phyloP scores from a whole-genome alignment of 1,140 invertebrate genomes.

The Caligus rogercresseyi region DNA sequence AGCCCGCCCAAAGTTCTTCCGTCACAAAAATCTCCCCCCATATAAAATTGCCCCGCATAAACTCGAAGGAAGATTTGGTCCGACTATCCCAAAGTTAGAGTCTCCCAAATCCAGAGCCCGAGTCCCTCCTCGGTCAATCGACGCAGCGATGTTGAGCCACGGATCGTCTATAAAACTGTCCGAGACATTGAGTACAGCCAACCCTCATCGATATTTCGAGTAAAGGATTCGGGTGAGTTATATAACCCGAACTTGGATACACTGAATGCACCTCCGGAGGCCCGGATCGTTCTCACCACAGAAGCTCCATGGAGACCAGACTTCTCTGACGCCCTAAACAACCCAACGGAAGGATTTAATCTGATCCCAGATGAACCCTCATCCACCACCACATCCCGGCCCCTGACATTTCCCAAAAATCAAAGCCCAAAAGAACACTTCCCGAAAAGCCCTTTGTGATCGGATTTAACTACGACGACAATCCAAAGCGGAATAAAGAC shows the following conservation, averaged over 20 bases:
- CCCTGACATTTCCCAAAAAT: not conserved
- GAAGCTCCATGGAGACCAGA: not conserved
- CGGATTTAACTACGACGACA: conserved; percentile 9
- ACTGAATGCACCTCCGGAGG: not conserved
- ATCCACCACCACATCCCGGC: not conserved
- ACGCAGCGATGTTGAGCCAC: not conserved
- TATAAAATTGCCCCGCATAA: not conserved
- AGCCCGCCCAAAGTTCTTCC: conserved; percentile 6
- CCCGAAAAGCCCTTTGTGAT: not conserved
- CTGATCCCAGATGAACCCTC: not conserved
- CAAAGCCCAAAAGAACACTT: not conserved
- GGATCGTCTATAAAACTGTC: conserved; percentile 12
- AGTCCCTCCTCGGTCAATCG: not conserved
- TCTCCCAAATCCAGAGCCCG: not conserved
- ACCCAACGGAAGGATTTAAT: not conserved
- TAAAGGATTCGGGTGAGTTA: conserved; percentile 6
- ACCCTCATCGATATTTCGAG: not conserved
- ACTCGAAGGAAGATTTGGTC: conserved; percentile 14
- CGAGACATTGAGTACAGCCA: conserved; percentile 9
- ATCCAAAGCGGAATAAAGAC: not conserved
- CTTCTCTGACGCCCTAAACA: conserved; percentile 11
- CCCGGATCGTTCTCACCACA: not conserved
- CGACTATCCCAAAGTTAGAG: conserved; percentile 3
- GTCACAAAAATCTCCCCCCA: not conserved
- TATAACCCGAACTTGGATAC: not conserved